phyloP scores from a whole-genome alignment of 1,140 invertebrate species.

The Aphelenchoides avenae region DNA sequence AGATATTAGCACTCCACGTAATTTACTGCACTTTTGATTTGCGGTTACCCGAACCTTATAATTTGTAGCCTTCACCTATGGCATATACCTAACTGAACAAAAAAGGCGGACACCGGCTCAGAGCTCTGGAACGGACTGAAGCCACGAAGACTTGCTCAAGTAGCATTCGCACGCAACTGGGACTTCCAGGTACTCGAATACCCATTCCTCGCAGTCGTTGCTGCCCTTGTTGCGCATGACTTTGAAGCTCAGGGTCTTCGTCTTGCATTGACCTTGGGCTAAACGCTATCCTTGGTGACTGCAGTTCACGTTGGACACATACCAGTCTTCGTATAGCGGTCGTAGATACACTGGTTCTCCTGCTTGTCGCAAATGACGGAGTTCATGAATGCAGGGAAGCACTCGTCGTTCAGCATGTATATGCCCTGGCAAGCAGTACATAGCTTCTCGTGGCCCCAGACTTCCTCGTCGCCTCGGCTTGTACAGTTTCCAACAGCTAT shows the following conservation, averaged over 20 bases:
- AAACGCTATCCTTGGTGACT: conserved; percentile 23
- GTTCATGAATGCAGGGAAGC: conserved; percentile 19
- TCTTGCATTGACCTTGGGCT: conserved; percentile 27
- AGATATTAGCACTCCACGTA: no score
- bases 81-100: no score
- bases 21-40: no score
- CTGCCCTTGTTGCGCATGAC: conserved; percentile 20
- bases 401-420: conserved; percentile 10
- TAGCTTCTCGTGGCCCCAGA: conserved; percentile 20
- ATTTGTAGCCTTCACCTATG: no score
- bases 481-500: conserved; percentile 20
- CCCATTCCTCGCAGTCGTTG: conserved; percentile 19
- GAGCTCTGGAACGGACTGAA: conserved; percentile 17
- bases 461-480: conserved; percentile 19
- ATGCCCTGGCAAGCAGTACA: conserved; percentile 23
- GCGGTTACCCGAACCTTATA: no score
- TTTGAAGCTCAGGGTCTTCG: conserved; percentile 14
- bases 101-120: no score
- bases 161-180: conserved; percentile 25
- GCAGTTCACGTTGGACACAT: not conserved
- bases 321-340: conserved; percentile 11
- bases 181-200: conserved; percentile 15
- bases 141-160: conserved; percentile 20
- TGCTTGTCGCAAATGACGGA: conserved; percentile 20
- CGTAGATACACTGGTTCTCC: conserved; percentile 22